Conservation (phyloP, 2,888 invertebrate species). For the Rapana venosa region DNA sequence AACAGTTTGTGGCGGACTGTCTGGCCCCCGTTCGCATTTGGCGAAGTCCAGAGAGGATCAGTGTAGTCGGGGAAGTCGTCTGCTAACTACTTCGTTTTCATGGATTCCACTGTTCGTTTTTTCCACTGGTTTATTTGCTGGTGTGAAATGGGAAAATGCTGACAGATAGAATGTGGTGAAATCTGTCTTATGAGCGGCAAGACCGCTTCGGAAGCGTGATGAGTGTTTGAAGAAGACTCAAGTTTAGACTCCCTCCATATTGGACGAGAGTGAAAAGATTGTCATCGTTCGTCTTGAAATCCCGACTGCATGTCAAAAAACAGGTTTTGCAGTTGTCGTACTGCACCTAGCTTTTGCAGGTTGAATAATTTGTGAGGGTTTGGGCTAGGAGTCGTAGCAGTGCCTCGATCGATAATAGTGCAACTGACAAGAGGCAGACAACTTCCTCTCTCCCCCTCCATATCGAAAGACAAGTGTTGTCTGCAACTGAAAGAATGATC, state of each 20-base stretch:
- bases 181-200: background rate
- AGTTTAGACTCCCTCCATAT: background rate
- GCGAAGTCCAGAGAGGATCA: background rate
- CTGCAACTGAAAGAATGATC: background rate
- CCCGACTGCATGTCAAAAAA: background rate
- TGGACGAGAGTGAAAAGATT: background rate
- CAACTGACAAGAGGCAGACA: background rate
- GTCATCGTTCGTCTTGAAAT: background rate
- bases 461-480: background rate
- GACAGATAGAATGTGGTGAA: background rate
- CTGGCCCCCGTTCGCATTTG: background rate
- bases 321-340: background rate
- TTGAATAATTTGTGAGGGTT: no score
- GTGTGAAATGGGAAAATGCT: background rate
- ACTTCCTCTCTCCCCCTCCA: background rate
- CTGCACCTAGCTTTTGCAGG: background rate
- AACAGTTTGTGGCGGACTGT: conserved; percentile 29
- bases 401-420: background rate
- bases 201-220: background rate
- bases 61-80: background rate
- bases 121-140: background rate
- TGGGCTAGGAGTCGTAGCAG: background rate
- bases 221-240: conserved; percentile 5
- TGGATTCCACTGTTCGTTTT: background rate
- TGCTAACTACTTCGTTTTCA: no score